Conservation (phyloP, 2,888 invertebrate species). For the Kuschelorhynchus macadamiae region DNA sequence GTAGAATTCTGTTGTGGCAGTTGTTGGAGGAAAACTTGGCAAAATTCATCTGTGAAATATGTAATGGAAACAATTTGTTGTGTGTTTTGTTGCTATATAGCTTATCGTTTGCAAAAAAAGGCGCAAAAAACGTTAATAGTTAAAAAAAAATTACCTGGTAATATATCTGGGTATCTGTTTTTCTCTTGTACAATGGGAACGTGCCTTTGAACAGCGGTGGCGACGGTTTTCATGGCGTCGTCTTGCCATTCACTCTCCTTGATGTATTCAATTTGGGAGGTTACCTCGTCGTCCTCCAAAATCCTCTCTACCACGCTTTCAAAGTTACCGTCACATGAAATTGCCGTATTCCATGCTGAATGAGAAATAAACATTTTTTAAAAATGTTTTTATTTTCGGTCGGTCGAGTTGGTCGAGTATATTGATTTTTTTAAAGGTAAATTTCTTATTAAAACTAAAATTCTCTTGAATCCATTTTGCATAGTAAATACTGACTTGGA, state of each 20-base stretch:
- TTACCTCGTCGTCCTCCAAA: constrained; percentile 46
- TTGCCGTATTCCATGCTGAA: constrained; percentile 59
- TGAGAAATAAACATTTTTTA: not conserved
- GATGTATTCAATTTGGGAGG: constrained; percentile 63
- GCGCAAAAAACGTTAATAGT: too few species aligned
- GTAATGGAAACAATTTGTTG: not conserved
- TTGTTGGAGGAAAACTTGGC: constrained; percentile 60
- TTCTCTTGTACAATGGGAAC: constrained; percentile 58
- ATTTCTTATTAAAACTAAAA: too few species aligned
- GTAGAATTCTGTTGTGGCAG: constrained; percentile 63
- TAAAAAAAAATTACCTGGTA: too few species aligned
- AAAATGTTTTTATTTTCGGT: too few species aligned
- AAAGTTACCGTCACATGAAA: constrained; percentile 64
- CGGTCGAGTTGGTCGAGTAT: too few species aligned
- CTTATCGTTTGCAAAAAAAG: too few species aligned
- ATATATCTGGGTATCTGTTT: constrained; percentile 65
- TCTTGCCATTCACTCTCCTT: constrained; percentile 67
- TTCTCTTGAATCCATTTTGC: too few species aligned
- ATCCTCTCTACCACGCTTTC: constrained; percentile 57
- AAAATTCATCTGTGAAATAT: constrained; percentile 3
- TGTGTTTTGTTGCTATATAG: too few species aligned
- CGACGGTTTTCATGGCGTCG: constrained; percentile 63
- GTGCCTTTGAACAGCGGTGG: constrained; percentile 29
- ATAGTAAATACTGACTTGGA: too few species aligned
- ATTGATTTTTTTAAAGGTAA: too few species aligned